Conservation (phyloP, 2,888 invertebrate species). For the Tethea ocularis region DNA sequence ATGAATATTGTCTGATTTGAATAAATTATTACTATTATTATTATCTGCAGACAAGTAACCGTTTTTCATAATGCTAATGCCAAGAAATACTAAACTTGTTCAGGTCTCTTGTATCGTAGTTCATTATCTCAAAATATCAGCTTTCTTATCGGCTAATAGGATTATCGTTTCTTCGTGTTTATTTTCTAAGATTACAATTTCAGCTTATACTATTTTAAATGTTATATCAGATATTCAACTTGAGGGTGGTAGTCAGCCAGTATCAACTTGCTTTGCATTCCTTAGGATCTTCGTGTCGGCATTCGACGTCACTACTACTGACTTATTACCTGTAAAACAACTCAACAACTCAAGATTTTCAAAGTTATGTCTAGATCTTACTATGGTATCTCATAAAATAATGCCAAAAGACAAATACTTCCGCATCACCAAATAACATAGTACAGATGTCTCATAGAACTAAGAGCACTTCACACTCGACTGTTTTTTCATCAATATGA, state of each 20-base stretch:
- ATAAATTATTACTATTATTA: too few relatives aligned
- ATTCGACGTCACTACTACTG: too few relatives aligned
- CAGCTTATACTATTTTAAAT: neutral
- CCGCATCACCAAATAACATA: neutral
- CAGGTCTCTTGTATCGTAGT: neutral
- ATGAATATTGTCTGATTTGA: too few relatives aligned
- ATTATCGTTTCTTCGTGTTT: neutral
- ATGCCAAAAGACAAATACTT: neutral
- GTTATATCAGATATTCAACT: neutral
- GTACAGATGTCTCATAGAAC: neutral
- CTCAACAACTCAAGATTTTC: neutral
- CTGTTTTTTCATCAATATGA: conserved; percentile 5
- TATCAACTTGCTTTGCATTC: too few relatives aligned
- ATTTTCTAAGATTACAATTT: neutral
- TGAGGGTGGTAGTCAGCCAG: too few relatives aligned
- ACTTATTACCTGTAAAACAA: too few relatives aligned
- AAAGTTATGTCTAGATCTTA: neutral
- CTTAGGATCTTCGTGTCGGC: too few relatives aligned
- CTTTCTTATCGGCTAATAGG: neutral
- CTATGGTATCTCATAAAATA: neutral
- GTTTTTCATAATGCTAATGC: neutral
- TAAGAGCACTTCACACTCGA: neutral
- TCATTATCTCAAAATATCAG: neutral
- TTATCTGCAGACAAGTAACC: neutral
- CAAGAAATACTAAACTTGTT: neutral